Conservation (phyloP, 2,113 vertebrate species). For the Syngnathoides biaculeatus region DNA sequence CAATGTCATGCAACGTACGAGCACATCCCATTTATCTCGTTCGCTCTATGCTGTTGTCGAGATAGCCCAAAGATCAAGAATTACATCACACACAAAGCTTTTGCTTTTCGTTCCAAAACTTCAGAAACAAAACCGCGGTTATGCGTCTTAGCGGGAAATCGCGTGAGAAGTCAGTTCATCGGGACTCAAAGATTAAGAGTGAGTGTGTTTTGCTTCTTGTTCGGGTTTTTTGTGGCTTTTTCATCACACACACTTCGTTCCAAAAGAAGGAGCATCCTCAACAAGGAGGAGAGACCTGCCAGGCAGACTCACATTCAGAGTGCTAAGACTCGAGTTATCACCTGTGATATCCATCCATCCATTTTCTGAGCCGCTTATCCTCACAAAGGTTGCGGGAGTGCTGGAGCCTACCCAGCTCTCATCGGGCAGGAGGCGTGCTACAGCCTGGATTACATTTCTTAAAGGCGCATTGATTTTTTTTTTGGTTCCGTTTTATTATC, state of each 20-base stretch:
- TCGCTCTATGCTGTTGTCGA: too few species aligned
- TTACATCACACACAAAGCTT: neutral
- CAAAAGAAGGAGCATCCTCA: neutral
- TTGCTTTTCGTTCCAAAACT: neutral
- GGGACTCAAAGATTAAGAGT: neutral
- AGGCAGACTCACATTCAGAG: neutral
- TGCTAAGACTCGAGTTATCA: neutral
- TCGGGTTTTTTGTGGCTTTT: neutral
- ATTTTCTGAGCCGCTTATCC: too few species aligned
- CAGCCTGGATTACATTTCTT: too few species aligned
- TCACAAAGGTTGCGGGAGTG: too few species aligned
- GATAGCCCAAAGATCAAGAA: too few species aligned
- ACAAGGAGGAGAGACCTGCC: neutral
- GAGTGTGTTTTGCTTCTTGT: neutral
- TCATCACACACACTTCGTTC: neutral
- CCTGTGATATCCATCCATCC: too few species aligned
- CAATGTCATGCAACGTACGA: too few species aligned
- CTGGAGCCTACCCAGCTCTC: too few species aligned
- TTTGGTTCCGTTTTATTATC: neutral
- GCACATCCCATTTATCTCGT: neutral
- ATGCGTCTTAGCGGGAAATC: neutral
- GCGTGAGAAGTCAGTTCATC: neutral
- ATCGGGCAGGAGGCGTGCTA: too few species aligned
- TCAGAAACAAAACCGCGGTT: neutral
- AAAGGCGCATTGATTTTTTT: neutral